These are phyloP conservation scores for Pachymerium ferrugineum DNA, from an alignment of 2,888 invertebrate species.

Conservation along the genomic window DNA sequence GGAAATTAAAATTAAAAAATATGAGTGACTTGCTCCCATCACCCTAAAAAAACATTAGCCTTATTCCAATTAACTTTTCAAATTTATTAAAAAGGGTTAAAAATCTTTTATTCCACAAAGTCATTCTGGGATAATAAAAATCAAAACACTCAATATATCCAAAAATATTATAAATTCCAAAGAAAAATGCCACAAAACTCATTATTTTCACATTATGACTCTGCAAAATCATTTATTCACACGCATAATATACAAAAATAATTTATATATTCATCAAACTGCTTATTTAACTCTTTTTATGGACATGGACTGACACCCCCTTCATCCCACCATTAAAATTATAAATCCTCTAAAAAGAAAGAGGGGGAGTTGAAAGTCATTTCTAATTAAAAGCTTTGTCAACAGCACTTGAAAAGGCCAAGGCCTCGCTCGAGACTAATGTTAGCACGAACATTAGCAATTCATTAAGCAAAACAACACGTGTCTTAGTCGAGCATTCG, in stretches of 20 bases:
- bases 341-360: conserved; percentile 20
- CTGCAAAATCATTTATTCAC: no score
- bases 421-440: conserved; percentile 27
- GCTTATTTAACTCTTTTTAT: background rate
- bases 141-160: no score
- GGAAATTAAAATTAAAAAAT: conserved; percentile 27
- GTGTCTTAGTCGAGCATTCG: conserved; percentile 24
- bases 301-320: no score
- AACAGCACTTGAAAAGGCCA: conserved; percentile 27
- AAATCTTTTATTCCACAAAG: background rate
- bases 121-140: background rate
- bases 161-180: no score
- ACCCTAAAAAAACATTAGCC: no score
- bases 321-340: conserved; percentile 15
- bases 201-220: conserved; percentile 22
- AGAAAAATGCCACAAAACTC: background rate
- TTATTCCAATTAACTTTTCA: no score
- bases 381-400: conserved; percentile 27
- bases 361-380: conserved; percentile 25
- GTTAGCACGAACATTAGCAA: conserved; percentile 27
- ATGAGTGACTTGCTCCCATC: conserved; percentile 16
- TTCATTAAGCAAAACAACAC: conserved; percentile 27
- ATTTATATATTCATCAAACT: no score
- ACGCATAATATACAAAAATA: no score
- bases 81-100: background rate